Percentiles rank a stretch among this genome's conserved stretches.
These are phyloP conservation scores for Pseudopleuronectes americanus DNA, from an alignment of 2,797 vertebrate species.

Conservation along the genomic window DNA sequence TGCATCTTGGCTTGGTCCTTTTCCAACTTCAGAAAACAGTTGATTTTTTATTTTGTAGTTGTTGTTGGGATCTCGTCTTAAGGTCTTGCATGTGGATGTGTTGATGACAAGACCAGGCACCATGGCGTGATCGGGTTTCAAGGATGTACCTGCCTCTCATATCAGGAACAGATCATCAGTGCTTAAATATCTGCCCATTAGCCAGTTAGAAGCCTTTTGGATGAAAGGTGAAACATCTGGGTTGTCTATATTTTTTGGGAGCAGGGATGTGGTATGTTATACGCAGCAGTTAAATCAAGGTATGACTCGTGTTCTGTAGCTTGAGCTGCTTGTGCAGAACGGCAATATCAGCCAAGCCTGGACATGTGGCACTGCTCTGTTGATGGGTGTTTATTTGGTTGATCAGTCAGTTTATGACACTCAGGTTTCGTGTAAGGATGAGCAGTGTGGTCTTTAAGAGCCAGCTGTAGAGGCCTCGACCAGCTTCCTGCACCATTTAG, in stretches of 20 bases:
- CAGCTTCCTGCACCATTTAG: neutral
- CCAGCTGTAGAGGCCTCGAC: neutral
- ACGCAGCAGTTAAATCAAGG: neutral
- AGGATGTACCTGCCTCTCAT: too few relatives aligned
- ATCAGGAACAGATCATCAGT: too few relatives aligned
- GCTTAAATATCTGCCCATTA: too few relatives aligned
- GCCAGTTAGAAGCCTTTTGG: too few relatives aligned
- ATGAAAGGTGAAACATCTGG: too few relatives aligned
- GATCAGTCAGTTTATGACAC: neutral
- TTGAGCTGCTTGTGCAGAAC: neutral
- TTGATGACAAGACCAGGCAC: too few relatives aligned
- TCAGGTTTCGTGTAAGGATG: neutral
- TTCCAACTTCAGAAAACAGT: too few relatives aligned
- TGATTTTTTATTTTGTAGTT: too few relatives aligned
- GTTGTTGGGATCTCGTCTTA: too few relatives aligned
- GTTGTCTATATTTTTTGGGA: neutral
- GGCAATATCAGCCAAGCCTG: neutral
- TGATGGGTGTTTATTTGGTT: neutral
- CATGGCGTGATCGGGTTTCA: too few relatives aligned
- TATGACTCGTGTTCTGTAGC: neutral
- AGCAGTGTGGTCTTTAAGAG: neutral
- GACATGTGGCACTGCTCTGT: neutral
- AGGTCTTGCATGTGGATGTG: neutral
- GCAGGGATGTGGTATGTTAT: neutral
- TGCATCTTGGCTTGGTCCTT: too few relatives aligned